phyloP scores from a whole-genome alignment of 2,113 vertebrate species.

The Patagioenas fasciata region DNA sequence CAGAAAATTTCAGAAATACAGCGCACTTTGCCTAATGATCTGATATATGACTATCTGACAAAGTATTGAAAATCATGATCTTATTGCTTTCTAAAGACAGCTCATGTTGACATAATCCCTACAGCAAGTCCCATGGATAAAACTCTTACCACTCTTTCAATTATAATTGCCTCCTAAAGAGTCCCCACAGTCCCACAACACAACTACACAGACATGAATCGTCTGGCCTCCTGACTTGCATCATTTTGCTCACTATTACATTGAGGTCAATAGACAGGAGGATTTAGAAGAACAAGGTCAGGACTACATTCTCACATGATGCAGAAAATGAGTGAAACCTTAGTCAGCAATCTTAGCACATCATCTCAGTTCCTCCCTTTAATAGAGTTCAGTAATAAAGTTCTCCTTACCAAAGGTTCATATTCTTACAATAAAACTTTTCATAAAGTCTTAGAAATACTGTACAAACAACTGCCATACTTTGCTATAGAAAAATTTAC shows the following conservation, averaged over 20 bases:
- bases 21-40: background rate
- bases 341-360: background rate
- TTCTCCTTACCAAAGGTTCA: background rate
- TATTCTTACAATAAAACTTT: background rate
- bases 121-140: background rate
- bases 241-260: background rate
- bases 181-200: too few species aligned
- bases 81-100: background rate
- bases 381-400: background rate
- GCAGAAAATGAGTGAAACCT: background rate
- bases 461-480: background rate
- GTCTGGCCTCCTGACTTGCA: background rate
- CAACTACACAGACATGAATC: background rate
- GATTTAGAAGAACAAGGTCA: background rate
- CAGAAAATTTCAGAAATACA: background rate
- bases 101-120: background rate
- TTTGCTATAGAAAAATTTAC: background rate
- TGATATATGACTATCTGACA: fast-evolving
- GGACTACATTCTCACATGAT: background rate
- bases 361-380: background rate
- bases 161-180: background rate
- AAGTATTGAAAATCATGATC: background rate
- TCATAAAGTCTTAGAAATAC: background rate
- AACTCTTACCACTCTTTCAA: background rate
- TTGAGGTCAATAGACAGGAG: background rate